Conservation (phyloP, 53 echinoderm and acorn worm species). For the Zoroaster sp. region DNA sequence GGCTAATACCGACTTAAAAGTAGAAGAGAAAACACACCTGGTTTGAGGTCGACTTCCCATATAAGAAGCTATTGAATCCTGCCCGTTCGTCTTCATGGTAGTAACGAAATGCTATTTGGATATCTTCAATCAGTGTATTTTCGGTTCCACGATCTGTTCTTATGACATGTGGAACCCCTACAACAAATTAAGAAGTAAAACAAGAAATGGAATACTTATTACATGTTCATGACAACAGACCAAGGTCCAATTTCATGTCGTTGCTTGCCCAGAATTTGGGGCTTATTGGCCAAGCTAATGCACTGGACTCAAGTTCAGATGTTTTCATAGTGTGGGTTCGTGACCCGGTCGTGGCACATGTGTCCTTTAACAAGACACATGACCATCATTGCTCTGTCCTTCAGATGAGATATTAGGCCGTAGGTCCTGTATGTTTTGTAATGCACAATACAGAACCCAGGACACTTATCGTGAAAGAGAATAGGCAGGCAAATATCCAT, state of each 20-base stretch:
- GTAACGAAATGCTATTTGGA: too few relatives aligned
- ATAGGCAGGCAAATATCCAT: not conserved
- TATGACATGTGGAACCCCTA: slow-evolving; percentile 62
- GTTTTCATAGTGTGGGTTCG: not conserved
- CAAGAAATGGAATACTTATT: not conserved
- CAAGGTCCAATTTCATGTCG: too few relatives aligned
- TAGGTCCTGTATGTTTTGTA: not conserved
- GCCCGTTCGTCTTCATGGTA: slow-evolving; percentile 58
- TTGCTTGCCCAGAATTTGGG: too few relatives aligned
- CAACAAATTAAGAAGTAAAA: not conserved
- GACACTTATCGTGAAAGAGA: not conserved
- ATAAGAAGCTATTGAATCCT: slow-evolving; percentile 52
- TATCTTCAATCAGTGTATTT: slow-evolving; percentile 39
- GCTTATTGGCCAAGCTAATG: not conserved
- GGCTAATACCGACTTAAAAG: not conserved
- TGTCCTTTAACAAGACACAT: not conserved
- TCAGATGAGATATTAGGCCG: not conserved
- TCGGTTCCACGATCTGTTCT: slow-evolving; percentile 72
- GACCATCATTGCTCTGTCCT: not conserved
- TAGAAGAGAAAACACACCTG: slow-evolving; percentile 15
- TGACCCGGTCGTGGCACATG: not conserved
- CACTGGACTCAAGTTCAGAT: not conserved
- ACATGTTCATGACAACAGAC: not conserved
- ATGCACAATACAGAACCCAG: not conserved
- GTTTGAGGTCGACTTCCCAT: slow-evolving; percentile 65